Percentiles rank a stretch among this genome's conserved stretches.
Conservation (phyloP, 2,113 vertebrate genomes). For the Tinamus guttatus region DNA sequence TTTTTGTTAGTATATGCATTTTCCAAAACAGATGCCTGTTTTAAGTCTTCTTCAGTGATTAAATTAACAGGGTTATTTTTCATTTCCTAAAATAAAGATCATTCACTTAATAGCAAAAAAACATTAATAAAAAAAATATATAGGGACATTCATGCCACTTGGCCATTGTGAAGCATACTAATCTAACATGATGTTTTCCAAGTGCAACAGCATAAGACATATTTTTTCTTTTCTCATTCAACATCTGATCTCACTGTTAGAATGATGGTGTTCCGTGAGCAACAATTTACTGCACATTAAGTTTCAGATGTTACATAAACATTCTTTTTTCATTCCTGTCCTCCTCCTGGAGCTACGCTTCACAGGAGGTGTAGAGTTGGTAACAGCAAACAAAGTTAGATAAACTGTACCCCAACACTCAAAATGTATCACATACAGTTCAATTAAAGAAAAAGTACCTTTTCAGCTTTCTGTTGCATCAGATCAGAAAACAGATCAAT, state of each 20-base stretch:
- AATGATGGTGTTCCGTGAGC: background rate
- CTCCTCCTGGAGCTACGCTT: background rate
- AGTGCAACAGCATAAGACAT: background rate
- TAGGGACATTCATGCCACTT: background rate
- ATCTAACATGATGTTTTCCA: background rate
- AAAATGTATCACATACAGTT: accelerated
- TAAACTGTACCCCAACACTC: background rate
- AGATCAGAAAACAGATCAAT: constrained; percentile 82
- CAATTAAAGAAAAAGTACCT: constrained; percentile 76
- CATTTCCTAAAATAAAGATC: constrained; percentile 84
- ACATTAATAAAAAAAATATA: background rate
- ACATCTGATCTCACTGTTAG: background rate
- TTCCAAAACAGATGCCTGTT: constrained; percentile 82
- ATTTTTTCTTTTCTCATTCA: background rate
- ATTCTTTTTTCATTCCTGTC: background rate
- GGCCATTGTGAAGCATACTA: background rate
- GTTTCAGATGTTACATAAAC: background rate
- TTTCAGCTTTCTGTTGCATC: constrained; percentile 94
- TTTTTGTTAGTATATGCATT: constrained; percentile 81
- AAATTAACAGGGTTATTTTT: constrained; percentile 92
- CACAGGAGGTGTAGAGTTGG: background rate
- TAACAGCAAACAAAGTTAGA: background rate
- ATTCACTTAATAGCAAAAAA: background rate
- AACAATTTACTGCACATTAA: background rate
- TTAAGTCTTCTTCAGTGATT: constrained; percentile 93